Evolutionary conservation across 2,888 invertebrate genomes (phyloP), one percentile per base, ranked within the genome.

Genomic region (Folsomia candida): DNA sequence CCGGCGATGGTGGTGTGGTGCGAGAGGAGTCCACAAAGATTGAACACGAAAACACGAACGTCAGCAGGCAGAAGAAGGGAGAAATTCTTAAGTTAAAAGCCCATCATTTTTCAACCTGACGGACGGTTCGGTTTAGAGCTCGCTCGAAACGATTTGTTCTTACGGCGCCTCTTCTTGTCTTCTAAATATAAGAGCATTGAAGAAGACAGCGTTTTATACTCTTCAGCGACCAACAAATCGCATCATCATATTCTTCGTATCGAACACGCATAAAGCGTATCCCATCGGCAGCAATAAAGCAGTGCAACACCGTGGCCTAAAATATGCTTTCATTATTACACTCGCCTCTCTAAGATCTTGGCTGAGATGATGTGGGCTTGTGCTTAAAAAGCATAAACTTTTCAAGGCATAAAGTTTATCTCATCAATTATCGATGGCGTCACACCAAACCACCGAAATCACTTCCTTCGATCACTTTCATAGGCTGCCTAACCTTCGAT

Each of bases 91-190:
- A 68, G 67, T 69, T 70, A 74, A 74, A 74, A 76, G 72, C 76
- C 72, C 69, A 71, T 77, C 78, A 79, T 79, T 79, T 79, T 77
- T 79, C 79, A 79, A 76, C 68, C 72, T 79, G 77, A 76, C 79
- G 72, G 37, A 37, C 37, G 37, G 37, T 37, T 37, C 6, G 37
- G 14, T 72, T 68, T 68, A 51, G 68, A 72, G 75, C 71, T 74
- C 74, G 74, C 69, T 58, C 73, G 73, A 73, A 76, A 72, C 76
- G 75, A 78, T 79, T 78, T 78, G 78, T 79, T 79, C 76, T 75
- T 69, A 74, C 74, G 77, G 76, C 73, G 76, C 73, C 76, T 75
- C 64, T 66, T 59, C 74, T 69, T 75, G 76, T 76, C 74, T n/a
- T n/a, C n/a, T 74, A 74, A 73, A 72, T 70, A 77, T 76, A 69